Evolutionary conservation across 2,888 invertebrate genomes (phyloP).

Genomic region (Cosmia trapezina): DNA sequence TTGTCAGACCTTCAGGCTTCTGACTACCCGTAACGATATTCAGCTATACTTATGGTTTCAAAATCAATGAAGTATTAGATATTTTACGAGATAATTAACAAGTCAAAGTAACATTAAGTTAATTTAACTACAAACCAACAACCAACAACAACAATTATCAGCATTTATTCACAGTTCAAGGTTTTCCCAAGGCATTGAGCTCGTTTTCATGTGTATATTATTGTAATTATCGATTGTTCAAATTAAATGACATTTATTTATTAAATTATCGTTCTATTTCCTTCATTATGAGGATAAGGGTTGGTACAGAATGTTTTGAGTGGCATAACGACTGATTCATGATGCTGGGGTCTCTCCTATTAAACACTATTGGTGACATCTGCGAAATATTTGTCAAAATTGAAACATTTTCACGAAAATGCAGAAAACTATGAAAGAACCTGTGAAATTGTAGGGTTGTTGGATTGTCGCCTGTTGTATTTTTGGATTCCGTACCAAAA

Average conservation of each 20-base stretch:
- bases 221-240: slow-evolving; percentile 21
- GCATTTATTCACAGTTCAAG: slow-evolving; percentile 40
- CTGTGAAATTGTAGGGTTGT: background rate
- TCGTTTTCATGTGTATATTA: slow-evolving; percentile 22
- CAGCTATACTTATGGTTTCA: background rate
- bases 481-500: too few relatives aligned
- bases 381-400: background rate
- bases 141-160: slow-evolving; percentile 48
- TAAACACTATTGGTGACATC: background rate
- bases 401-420: background rate
- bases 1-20: background rate
- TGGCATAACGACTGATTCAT: too few relatives aligned
- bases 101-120: slow-evolving; percentile 4
- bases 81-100: slow-evolving; percentile 17
- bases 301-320: background rate
- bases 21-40: background rate
- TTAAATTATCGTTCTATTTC: slow-evolving; percentile 7
- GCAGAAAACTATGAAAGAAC: background rate
- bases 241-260: slow-evolving; percentile 23
- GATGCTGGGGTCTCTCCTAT: background rate
- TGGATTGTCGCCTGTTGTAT: background rate
- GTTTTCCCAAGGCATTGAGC: slow-evolving; percentile 38
- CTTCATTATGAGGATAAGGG: background rate
- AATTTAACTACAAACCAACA: slow-evolving; percentile 18
- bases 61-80: background rate